phyloP scores from a whole-genome alignment of 1,140 invertebrate genomes.

The Pygmarrhopalites habei region DNA sequence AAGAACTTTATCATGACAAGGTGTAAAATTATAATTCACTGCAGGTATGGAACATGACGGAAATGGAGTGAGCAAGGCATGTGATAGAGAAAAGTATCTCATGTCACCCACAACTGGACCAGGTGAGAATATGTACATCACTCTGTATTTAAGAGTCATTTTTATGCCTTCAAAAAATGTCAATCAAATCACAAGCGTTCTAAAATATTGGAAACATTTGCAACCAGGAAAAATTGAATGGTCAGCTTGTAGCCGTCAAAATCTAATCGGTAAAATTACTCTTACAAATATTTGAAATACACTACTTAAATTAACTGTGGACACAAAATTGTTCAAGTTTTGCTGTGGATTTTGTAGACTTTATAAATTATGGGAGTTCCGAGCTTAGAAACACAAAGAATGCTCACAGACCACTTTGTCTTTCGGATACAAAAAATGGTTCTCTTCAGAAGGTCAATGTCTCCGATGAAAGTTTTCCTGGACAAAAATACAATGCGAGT shows the following conservation, averaged over 20 bases:
- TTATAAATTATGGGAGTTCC: conserved; percentile 38
- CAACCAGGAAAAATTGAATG: conserved; percentile 44
- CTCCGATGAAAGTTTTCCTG: conserved; percentile 20
- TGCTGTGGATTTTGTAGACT: too few species aligned
- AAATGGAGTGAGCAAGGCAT: conserved; percentile 40
- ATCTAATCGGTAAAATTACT: too few species aligned
- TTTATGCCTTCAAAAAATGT: too few species aligned
- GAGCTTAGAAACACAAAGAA: conserved; percentile 17
- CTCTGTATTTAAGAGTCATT: too few species aligned
- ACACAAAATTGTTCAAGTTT: too few species aligned
- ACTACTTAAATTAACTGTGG: too few species aligned
- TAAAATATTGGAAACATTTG: too few species aligned
- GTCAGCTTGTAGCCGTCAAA: conserved; percentile 42
- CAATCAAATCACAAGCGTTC: too few species aligned
- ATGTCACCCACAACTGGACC: conserved; percentile 44
- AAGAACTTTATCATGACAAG: too few species aligned
- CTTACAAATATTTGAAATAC: too few species aligned
- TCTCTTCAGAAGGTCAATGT: conserved; percentile 14
- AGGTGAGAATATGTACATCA: too few species aligned
- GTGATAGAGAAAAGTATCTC: conserved; percentile 41
- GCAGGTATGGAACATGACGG: conserved; percentile 46
- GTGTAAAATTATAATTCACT: too few species aligned
- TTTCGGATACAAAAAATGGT: conserved; percentile 14
- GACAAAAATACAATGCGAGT: conserved; percentile 33
- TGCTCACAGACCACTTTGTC: conserved; percentile 20